Base-by-base conservation (phyloP, 2,888 invertebrate genomes). In the Nebria brevicollis region DNA sequence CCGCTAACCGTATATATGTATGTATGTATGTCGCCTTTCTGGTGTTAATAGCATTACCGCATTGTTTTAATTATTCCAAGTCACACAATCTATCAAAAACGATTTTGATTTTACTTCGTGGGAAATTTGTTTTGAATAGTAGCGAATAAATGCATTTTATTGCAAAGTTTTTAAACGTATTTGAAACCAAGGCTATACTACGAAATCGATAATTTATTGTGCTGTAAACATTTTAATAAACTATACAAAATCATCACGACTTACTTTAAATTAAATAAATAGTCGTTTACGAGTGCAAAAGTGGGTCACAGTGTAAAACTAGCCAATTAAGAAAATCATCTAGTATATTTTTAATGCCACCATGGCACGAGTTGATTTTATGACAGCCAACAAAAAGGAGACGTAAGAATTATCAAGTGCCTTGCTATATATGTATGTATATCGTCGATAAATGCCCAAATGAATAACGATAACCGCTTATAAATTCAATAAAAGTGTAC, bases 161-260 rank as follows among this genome's bases (percentile, higher is more conserved):
- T 13, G 13, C 54, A 54, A 54, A 54, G 13, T 54, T 54, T 54
- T 54, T 54, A 54, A 54, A 54, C 8, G 54, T 13, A 13, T 70
- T 70, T 70, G 26, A 25, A 34, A 70, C 70, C 70, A 70, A 70
- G 70, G 70, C 79, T 73, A 75, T 74, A 79, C 79, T 79, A 66
- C 79, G 79, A 79, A 79, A 79, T 72, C 74, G 25, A 79, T 74
- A 79, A 79, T 79, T 79, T 79, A 79, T 79, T 75, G 79, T 79
- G 74, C 79, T 79, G 42, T 15, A 72, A 79, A 79, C 79, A 79
- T 79, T 79, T 79, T 75, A 79, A 79, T 79, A 79, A 79, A 79
- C 66, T 74, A 74, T 54, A 75, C 66, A 79, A 77, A 74, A 66
- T 66, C 79, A 79, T 79, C 79, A 79, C 79, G 79, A 79, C 73